Conservation (phyloP, 2,888 invertebrate genomes). For the Nematopogon swammerdamellus region DNA sequence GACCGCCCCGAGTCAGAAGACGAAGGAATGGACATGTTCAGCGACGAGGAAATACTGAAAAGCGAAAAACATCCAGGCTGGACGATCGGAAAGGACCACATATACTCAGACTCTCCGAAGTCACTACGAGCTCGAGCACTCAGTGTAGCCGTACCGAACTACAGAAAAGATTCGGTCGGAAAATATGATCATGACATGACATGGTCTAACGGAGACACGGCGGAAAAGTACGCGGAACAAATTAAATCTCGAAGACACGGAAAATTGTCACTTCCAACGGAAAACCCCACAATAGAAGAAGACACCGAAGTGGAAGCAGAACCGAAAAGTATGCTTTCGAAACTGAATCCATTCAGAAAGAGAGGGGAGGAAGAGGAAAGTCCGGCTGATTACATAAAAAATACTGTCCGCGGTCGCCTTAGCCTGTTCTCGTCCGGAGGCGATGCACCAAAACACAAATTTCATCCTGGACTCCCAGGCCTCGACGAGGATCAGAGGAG, state of each 20-base stretch:
- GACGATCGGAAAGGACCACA: conserved; percentile 47
- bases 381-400: conserved; percentile 33
- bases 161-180: conserved; percentile 35
- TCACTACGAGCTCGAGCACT: conserved; percentile 55
- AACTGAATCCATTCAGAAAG: conserved; percentile 24
- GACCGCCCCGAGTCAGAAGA: conserved; percentile 30
- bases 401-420: conserved; percentile 35
- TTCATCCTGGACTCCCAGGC: neutral
- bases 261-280: conserved; percentile 35
- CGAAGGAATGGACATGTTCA: conserved; percentile 65
- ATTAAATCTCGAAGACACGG: conserved; percentile 46
- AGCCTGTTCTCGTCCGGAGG: conserved; percentile 40
- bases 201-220: conserved; percentile 66
- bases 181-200: conserved; percentile 55
- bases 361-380: conserved; percentile 21
- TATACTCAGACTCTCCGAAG: conserved; percentile 26
- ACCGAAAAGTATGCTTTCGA: conserved; percentile 29
- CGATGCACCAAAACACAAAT: neutral
- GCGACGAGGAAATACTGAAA: conserved; percentile 70
- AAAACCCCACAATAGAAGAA: conserved; percentile 14
- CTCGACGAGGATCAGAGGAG: neutral
- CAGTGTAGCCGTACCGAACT: conserved; percentile 55
- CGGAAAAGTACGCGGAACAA: too few species aligned
- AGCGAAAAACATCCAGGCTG: conserved; percentile 61
- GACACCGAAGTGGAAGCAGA: conserved; percentile 16